Percentiles rank a stretch among this genome's conserved stretches.
These are phyloP conservation scores for Falcunculus frontatus DNA, from an alignment of 2,113 vertebrate genomes.

Conservation along the genomic window DNA sequence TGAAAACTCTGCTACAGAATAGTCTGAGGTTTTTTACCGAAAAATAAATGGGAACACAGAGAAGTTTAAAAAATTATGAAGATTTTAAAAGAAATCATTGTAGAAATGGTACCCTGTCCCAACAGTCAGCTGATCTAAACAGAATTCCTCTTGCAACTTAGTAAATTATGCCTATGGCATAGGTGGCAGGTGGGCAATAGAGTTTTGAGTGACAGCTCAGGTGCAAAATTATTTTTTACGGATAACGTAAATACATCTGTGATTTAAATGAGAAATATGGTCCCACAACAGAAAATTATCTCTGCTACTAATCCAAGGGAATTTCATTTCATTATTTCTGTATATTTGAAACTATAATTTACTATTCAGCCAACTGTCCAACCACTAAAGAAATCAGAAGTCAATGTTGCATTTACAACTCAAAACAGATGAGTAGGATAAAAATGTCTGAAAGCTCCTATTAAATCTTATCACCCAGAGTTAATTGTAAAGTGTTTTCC, in stretches of 20 bases:
- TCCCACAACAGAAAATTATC: conserved; percentile 1
- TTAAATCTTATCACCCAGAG: conserved; percentile 31
- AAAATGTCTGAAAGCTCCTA: conserved; percentile 38
- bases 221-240: not conserved
- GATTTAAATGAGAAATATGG: conserved; percentile 32
- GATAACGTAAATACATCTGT: not conserved
- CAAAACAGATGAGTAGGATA: conserved; percentile 36
- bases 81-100: not conserved
- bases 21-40: not conserved
- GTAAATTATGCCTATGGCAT: not conserved
- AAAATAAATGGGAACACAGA: not conserved
- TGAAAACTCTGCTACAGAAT: not conserved
- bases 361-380: conserved; percentile 41
- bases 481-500: conserved; percentile 42
- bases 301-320: conserved; percentile 28
- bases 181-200: not conserved
- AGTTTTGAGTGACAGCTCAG: not conserved
- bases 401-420: conserved; percentile 38
- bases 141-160: not conserved
- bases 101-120: not conserved
- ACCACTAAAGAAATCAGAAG: conserved; percentile 37
- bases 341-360: conserved; percentile 29
- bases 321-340: not conserved
- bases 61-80: not conserved
- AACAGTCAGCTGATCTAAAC: not conserved